Percentiles rank a stretch among this genome's conserved stretches.
Evolutionary conservation across 1,140 invertebrate genomes (phyloP).

Genomic region (Epicauta chinensis): DNA sequence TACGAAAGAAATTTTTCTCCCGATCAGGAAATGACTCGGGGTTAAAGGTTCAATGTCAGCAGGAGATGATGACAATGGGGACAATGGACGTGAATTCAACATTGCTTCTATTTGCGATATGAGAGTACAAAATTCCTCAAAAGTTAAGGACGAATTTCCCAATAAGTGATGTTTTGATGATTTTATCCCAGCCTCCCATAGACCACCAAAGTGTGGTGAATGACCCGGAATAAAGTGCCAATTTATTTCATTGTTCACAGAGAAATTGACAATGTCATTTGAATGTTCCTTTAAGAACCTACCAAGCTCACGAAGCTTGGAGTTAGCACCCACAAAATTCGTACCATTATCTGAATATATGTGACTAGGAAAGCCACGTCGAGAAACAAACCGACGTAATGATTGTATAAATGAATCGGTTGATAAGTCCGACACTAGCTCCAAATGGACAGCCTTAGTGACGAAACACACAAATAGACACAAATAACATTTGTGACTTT

Average conservation of each 20-base stretch:
- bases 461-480: conserved; percentile 4
- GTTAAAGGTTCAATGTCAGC: conserved; percentile 28
- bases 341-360: conserved; percentile 42
- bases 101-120: conserved; percentile 1
- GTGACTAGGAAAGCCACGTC: conserved; percentile 34
- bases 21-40: too few relatives aligned
- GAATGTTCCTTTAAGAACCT: not conserved
- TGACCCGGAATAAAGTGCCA: too few relatives aligned
- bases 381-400: conserved; percentile 24
- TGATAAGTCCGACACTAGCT: conserved; percentile 8
- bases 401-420: conserved; percentile 22
- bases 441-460: conserved; percentile 6
- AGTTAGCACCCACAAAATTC: conserved; percentile 35
- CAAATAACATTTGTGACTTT: too few relatives aligned
- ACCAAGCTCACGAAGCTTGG: conserved; percentile 13
- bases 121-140: not conserved
- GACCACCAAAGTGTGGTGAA: too few relatives aligned
- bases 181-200: too few relatives aligned
- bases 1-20: not conserved
- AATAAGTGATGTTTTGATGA: conserved; percentile 2
- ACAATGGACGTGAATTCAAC: conserved; percentile 2
- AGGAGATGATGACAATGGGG: conserved; percentile 27
- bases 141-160: not conserved
- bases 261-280: not conserved
- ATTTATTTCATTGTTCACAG: not conserved